Base-by-base conservation (phyloP, 2,888 invertebrate genomes). In the Aporophyla lueneburgensis region DNA sequence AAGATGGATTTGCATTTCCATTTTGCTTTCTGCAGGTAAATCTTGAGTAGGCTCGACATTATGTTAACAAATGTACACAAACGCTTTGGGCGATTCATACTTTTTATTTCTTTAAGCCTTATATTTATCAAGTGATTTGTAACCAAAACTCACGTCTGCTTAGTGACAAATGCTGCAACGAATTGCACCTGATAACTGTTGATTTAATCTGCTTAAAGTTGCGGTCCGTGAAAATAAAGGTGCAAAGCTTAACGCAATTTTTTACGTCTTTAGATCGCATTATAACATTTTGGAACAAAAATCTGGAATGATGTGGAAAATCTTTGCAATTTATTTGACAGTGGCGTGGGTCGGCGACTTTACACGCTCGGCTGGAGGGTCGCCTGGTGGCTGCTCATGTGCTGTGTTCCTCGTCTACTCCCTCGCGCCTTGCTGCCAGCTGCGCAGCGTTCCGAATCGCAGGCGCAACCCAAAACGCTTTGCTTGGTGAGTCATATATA, bases 381-480 rank as follows among this genome's bases (percentile, higher is more conserved):
- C 97, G 98, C 58, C 96, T 99, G 77, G 97, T 99, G 71, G 96
- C 98, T 43, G 98, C 98, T 1, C 98, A 98, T 88, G 97, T 99
- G 75, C 97, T 98, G 84, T 99, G 99, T 91, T 97, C 98, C 73
- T 98, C 98, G 86, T 94, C 97, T 16, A 92, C 94, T 58, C 91
- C 94, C 5, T 91, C 97, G 63, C 97, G 97, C 75, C 97, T 98
- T 10, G 98, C 98, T 87, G 97, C 98, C 0, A 98, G 98, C 2
- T 99, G 99, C 89, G 98, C 98, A 21, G 98, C 98, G 7, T 99
- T 99, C 92, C 97, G 99, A 75, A 97, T 99, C 4, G 98, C 98
- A 82, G 99, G 99, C 54, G 98, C 98, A 54, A 98, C 98, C 1
- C 97, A 94, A 71, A 95, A 94, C 81, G 90, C 93, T 69, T 78